These are phyloP conservation scores for Drosophila chauvacae DNA, from an alignment of 1,140 invertebrate species.

Conservation along the genomic window DNA sequence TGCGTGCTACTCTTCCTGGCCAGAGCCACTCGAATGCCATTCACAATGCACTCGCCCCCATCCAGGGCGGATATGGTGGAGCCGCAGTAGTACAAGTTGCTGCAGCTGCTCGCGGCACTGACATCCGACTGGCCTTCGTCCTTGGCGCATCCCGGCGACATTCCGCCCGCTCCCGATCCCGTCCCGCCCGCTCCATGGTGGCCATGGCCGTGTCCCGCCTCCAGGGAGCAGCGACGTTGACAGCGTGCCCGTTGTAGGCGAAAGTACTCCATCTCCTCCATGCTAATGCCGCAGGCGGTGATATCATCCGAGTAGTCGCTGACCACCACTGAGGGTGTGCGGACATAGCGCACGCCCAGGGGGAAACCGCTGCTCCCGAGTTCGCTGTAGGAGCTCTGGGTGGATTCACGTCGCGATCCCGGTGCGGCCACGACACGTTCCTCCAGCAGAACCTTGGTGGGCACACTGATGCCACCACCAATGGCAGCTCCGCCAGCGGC, in stretches of 20 bases:
- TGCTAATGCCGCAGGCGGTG: slow-evolving; percentile 87
- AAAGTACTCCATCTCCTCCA: slow-evolving; percentile 89
- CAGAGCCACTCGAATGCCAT: slow-evolving; percentile 83
- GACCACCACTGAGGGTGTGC: slow-evolving; percentile 92
- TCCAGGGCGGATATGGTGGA: slow-evolving; percentile 86
- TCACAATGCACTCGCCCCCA: slow-evolving; percentile 85
- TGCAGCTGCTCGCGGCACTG: slow-evolving; percentile 88
- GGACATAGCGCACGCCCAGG: slow-evolving; percentile 86
- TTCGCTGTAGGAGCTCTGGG: slow-evolving; percentile 75
- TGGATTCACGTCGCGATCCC: slow-evolving; percentile 75
- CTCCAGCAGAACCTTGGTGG: slow-evolving; percentile 81
- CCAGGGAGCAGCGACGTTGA: slow-evolving; percentile 77
- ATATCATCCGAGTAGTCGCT: slow-evolving; percentile 93
- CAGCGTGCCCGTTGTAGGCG: slow-evolving; percentile 85
- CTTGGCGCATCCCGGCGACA: slow-evolving; percentile 47
- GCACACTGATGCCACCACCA: slow-evolving; percentile 38
- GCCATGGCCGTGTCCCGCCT: slow-evolving; percentile 58
- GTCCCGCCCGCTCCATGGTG: slow-evolving; percentile 29
- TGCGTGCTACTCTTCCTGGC: slow-evolving; percentile 87
- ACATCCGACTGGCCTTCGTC: slow-evolving; percentile 85
- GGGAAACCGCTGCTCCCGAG: slow-evolving; percentile 44
- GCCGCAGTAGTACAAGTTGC: slow-evolving; percentile 87
- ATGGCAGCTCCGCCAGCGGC: not conserved
- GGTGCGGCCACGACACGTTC: slow-evolving; percentile 72
- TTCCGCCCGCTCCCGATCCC: slow-evolving; percentile 33